Conservation (phyloP, 2,888 invertebrate genomes). For the Lasioglossum calceatum region DNA sequence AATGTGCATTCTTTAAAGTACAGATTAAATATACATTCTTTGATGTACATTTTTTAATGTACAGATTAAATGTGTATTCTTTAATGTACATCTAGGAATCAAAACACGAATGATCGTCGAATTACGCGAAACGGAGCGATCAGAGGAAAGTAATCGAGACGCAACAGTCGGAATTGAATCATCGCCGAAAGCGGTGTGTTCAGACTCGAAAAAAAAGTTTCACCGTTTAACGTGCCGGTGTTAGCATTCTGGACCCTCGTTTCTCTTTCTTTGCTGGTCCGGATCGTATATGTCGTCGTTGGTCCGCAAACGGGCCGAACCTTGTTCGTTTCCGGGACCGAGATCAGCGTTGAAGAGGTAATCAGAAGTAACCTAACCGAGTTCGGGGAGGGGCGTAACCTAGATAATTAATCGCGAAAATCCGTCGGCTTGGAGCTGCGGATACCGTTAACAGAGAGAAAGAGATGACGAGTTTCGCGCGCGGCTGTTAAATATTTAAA, state of each 20-base stretch:
- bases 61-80: too few species aligned
- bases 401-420: constrained; percentile 70
- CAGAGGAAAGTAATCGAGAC: constrained; percentile 43
- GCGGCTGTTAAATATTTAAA: constrained; percentile 83
- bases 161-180: constrained; percentile 51
- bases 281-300: background rate
- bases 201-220: constrained; percentile 66
- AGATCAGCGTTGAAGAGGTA: background rate
- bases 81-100: background rate
- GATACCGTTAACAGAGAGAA: constrained; percentile 72
- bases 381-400: constrained; percentile 53
- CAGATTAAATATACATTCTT: too few species aligned
- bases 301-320: constrained; percentile 1
- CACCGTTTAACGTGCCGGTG: constrained; percentile 75
- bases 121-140: background rate
- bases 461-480: constrained; percentile 70
- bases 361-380: constrained; percentile 12
- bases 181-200: constrained; percentile 50
- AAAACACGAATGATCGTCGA: background rate
- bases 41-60: background rate
- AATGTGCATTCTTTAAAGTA: too few species aligned
- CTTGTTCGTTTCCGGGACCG: constrained; percentile 16
- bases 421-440: constrained; percentile 26
- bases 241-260: constrained; percentile 34
- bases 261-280: background rate